phyloP scores from a whole-genome alignment of 2,797 vertebrate genomes.

The Oryzias dopingdopingensis region DNA sequence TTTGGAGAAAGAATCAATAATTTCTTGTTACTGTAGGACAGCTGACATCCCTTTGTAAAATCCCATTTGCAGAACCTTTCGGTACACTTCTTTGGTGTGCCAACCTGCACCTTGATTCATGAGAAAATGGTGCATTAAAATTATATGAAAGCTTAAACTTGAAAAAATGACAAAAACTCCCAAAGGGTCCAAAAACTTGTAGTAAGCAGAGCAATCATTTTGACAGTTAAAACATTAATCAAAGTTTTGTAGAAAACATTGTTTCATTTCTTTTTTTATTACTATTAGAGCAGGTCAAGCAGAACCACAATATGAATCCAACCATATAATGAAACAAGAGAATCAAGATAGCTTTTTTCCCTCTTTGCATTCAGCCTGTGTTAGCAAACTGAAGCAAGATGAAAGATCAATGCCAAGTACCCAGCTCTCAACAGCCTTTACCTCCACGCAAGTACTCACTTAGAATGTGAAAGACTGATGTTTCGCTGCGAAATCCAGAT shows the following conservation, averaged over 20 bases:
- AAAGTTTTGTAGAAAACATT: not conserved
- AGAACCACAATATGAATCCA: conserved; percentile 5
- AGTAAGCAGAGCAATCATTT: not conserved
- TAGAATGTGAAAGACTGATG: conserved; percentile 28
- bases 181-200: not conserved
- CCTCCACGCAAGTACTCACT: conserved; percentile 2
- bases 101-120: too few species aligned
- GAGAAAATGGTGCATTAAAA: too few species aligned
- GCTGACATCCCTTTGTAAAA: too few species aligned
- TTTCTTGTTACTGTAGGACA: too few species aligned
- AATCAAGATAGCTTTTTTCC: not conserved
- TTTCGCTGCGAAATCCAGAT: conserved; percentile 18
- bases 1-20: too few species aligned
- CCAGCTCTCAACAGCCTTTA: not conserved
- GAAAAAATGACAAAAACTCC: not conserved
- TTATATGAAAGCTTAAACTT: not conserved
- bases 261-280: not conserved
- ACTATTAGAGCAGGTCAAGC: conserved; percentile 19
- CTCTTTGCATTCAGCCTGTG: conserved; percentile 14
- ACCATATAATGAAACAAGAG: conserved; percentile 3
- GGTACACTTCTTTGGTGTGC: too few species aligned
- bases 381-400: not conserved
- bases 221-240: not conserved
- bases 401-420: conserved; percentile 1
- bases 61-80: too few species aligned